These are phyloP conservation scores for Phenganax subtilis DNA, from an alignment of 92 coral and sea anemone genomes.

Conservation along the genomic window DNA sequence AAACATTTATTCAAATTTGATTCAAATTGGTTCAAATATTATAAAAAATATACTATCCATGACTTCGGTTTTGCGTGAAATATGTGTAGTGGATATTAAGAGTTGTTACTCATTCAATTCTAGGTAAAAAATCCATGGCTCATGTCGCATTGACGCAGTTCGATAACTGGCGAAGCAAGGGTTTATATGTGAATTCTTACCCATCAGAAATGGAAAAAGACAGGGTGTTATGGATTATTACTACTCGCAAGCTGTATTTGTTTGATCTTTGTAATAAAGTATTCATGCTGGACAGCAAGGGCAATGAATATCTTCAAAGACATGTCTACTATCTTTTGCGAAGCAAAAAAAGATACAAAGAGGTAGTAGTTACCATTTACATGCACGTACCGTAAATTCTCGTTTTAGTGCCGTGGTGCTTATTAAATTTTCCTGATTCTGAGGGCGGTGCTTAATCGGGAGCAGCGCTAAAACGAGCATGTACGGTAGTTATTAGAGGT, in stretches of 20 bases:
- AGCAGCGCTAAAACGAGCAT: too few species aligned
- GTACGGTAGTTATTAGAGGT: neutral
- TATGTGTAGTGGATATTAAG: too few species aligned
- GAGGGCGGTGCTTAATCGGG: too few species aligned
- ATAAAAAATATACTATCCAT: too few species aligned
- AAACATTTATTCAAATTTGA: too few species aligned
- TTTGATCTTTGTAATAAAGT: conserved; percentile 83
- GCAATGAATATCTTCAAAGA: conserved; percentile 73
- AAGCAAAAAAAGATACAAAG: conserved; percentile 71
- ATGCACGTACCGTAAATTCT: neutral
- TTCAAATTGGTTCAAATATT: too few species aligned
- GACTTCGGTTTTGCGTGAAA: too few species aligned
- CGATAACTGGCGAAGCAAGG: conserved; percentile 63
- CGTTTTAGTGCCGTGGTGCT: neutral
- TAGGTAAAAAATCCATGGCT: conserved; percentile 71
- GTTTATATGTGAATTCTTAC: conserved; percentile 38
- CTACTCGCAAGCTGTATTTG: conserved; percentile 61
- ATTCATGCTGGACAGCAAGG: conserved; percentile 73
- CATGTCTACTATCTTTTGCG: conserved; percentile 71
- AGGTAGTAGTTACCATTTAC: conserved; percentile 47
- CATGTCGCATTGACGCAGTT: conserved; percentile 72
- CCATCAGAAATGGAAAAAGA: conserved; percentile 70
- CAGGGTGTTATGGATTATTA: conserved; percentile 66
- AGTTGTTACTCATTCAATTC: too few species aligned
- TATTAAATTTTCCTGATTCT: too few species aligned